Evolutionary conservation across 2,888 invertebrate genomes (phyloP).

Genomic region (Phania funesta): DNA sequence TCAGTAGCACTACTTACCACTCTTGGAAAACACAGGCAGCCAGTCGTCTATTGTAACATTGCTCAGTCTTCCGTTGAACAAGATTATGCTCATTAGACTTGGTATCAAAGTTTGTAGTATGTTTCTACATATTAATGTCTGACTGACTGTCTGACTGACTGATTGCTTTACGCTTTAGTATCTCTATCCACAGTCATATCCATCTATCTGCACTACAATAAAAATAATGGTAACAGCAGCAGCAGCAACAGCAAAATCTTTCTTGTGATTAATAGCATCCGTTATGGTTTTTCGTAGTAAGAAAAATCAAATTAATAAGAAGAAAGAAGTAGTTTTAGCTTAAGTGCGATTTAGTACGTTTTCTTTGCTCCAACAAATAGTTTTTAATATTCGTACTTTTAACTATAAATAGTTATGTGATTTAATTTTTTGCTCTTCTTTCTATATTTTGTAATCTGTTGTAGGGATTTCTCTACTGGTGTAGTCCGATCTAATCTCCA

Average conservation of each 20-base stretch:
- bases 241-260: conserved; percentile 7
- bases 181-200: conserved; percentile 3
- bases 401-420: not conserved
- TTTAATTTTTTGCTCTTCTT: conserved; percentile 25
- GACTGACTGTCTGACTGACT: not conserved
- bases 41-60: conserved; percentile 33
- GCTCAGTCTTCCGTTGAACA: conserved; percentile 60
- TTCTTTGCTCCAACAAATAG: not conserved
- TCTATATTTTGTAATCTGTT: conserved; percentile 29
- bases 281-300: conserved; percentile 57
- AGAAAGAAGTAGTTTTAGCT: conserved; percentile 48
- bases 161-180: conserved; percentile 9
- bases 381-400: conserved; percentile 40
- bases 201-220: conserved; percentile 46
- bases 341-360: conserved; percentile 27
- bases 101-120: conserved; percentile 13
- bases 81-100: conserved; percentile 50
- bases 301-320: not conserved
- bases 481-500: conserved; percentile 1
- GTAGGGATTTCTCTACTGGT: not conserved
- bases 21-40: conserved; percentile 1
- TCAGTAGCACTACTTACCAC: not conserved
- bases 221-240: conserved; percentile 15
- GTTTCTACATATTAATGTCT: conserved; percentile 13
- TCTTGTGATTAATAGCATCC: conserved; percentile 66